phyloP scores from a whole-genome alignment of 2,113 vertebrate genomes.

The Psittacara wagleri region DNA sequence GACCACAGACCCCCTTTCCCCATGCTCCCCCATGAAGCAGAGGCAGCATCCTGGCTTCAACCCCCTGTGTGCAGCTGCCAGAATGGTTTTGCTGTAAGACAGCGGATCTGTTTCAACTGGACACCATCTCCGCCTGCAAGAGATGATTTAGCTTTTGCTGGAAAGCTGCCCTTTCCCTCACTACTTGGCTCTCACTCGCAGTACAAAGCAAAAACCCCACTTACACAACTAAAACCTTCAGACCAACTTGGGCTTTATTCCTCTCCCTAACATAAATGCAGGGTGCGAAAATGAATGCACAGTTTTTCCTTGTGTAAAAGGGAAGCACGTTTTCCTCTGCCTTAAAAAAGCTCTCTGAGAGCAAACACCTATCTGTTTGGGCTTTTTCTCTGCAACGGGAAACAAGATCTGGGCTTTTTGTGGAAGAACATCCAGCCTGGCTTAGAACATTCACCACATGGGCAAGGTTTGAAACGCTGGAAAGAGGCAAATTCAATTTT shows the following conservation, averaged over 20 bases:
- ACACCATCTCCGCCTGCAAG: rapidly evolving
- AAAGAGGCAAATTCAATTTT: background rate
- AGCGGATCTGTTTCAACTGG: rapidly evolving
- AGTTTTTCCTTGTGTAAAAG: rapidly evolving
- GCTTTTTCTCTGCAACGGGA: background rate
- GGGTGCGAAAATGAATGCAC: background rate
- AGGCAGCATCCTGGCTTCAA: background rate
- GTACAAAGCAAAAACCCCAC: background rate
- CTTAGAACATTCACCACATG: background rate
- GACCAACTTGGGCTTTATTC: background rate
- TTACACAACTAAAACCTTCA: background rate
- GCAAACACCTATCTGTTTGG: background rate
- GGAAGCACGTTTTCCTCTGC: background rate
- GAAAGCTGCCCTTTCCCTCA: background rate
- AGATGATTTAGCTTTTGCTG: background rate
- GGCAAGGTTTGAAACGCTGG: background rate
- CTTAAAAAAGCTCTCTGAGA: background rate
- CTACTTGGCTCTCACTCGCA: background rate
- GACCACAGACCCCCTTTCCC: rapidly evolving
- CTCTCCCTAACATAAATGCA: background rate
- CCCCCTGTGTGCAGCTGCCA: rapidly evolving
- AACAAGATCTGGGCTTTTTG: background rate
- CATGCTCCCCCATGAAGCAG: rapidly evolving
- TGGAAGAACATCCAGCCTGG: background rate
- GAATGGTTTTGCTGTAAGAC: background rate